Evolutionary conservation across 2,888 invertebrate genomes (phyloP).

Genomic region (Acleris emargana): DNA sequence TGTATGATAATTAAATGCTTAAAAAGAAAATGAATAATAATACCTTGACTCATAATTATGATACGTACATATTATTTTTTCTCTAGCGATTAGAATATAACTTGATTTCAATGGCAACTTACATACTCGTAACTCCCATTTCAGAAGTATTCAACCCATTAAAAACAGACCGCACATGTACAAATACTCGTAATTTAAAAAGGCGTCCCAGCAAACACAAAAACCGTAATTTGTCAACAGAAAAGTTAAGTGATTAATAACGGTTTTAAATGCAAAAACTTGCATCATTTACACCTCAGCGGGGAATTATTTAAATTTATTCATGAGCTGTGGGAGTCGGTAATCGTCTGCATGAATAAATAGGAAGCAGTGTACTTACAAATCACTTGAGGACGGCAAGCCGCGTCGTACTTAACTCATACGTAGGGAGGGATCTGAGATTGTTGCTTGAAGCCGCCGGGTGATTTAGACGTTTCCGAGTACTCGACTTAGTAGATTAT

Average conservation of each 20-base stretch:
- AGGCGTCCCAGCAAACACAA: conserved; percentile 38
- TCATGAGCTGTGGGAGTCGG: conserved; percentile 75
- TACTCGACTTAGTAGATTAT: background rate
- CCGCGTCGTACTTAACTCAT: conserved; percentile 31
- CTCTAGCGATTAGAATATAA: too few species aligned
- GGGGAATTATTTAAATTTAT: conserved; percentile 78
- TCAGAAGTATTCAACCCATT: background rate
- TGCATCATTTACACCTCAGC: conserved; percentile 79
- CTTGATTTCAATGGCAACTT: too few species aligned
- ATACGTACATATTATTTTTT: too few species aligned
- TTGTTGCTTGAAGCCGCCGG: conserved; percentile 44
- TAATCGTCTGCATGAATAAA: conserved; percentile 80
- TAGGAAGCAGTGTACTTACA: conserved; percentile 69
- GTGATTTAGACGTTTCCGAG: conserved; percentile 9
- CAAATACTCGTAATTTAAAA: conserved; percentile 12
- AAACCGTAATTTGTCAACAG: conserved; percentile 57
- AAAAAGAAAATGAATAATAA: too few species aligned
- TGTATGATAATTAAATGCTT: too few species aligned
- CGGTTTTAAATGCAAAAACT: conserved; percentile 78
- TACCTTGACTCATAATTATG: too few species aligned
- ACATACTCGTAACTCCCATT: background rate
- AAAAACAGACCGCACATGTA: conserved; percentile 18
- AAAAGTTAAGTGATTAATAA: conserved; percentile 71
- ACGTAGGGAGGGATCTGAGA: conserved; percentile 36
- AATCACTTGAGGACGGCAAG: conserved; percentile 59